phyloP scores from a whole-genome alignment of 2,888 invertebrate species.

The Mimachlamys varia region DNA sequence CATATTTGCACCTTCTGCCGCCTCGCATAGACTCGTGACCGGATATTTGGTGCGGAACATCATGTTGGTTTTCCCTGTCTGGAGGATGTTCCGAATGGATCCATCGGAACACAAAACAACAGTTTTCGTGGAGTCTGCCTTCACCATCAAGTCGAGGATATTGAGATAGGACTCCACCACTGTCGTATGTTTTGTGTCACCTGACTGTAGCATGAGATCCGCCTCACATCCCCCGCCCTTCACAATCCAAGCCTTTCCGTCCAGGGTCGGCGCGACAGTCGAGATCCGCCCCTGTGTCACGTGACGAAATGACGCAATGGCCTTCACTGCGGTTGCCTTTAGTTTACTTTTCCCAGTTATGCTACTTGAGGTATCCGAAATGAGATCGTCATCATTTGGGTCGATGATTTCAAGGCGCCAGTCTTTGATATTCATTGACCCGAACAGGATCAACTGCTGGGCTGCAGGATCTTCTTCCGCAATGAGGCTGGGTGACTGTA shows the following conservation, averaged over 20 bases:
- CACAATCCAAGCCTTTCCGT: background rate
- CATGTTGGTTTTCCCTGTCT: background rate
- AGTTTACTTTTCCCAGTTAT: background rate
- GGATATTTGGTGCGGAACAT: background rate
- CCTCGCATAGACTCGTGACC: background rate
- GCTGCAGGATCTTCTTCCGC: constrained; percentile 1
- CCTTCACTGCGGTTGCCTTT: background rate
- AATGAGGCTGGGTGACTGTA: background rate
- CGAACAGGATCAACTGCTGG: background rate
- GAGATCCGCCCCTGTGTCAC: constrained; percentile 12
- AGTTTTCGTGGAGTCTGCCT: background rate
- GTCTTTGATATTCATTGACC: background rate
- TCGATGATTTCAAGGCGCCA: background rate
- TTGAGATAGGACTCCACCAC: constrained; percentile 12
- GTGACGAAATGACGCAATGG: constrained; percentile 12
- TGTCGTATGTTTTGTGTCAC: background rate
- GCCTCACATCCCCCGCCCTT: background rate
- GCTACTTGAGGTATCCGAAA: background rate
- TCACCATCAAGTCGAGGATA: background rate
- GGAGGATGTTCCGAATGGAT: constrained; percentile 9
- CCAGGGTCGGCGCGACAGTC: background rate
- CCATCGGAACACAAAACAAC: background rate
- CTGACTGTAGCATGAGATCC: constrained; percentile 2
- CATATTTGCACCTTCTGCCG: background rate
- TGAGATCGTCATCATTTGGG: background rate